Evolutionary conservation across 2,888 invertebrate genomes (phyloP).

Genomic region (Scaptomyza polygonia): DNA sequence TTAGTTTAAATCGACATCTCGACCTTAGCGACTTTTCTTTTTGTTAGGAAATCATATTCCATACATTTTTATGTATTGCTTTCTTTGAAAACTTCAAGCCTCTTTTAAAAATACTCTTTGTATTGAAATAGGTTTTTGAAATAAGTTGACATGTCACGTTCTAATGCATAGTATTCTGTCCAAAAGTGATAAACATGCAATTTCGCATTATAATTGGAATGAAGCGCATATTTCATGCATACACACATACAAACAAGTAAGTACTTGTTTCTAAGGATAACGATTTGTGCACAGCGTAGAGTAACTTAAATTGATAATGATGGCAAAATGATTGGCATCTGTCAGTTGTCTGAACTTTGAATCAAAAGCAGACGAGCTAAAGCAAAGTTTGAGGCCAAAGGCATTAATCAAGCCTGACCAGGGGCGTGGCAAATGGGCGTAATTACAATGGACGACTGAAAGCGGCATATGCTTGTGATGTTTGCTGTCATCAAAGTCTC

Average conservation of each 20-base stretch:
- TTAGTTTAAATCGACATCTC: no score
- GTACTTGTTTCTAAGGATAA: conserved; percentile 14
- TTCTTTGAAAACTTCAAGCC: no score
- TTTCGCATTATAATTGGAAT: conserved; percentile 61
- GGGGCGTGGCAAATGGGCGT: conserved; percentile 11
- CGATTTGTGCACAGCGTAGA: conserved; percentile 26
- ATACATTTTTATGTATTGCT: no score
- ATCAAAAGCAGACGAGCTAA: conserved; percentile 9
- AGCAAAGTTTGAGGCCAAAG: neutral
- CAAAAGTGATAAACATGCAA: conserved; percentile 42
- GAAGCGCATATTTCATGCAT: conserved; percentile 56
- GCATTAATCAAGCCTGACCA: conserved; percentile 38
- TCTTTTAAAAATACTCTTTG: neutral
- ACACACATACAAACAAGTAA: conserved; percentile 14
- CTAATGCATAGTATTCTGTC: conserved; percentile 13
- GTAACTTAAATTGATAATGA: conserved; percentile 55
- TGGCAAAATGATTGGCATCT: conserved; percentile 65
- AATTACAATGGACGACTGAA: neutral
- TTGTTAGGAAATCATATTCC: no score
- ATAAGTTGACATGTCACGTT: conserved; percentile 55
- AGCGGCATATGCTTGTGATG: conserved; percentile 7
- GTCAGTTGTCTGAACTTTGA: conserved; percentile 40
- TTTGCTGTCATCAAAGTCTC: no score
- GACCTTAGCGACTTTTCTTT: no score
- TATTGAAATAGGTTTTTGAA: neutral